Evolutionary conservation across 1,140 invertebrate genomes (phyloP).

Genomic region (Achroia grisella): DNA sequence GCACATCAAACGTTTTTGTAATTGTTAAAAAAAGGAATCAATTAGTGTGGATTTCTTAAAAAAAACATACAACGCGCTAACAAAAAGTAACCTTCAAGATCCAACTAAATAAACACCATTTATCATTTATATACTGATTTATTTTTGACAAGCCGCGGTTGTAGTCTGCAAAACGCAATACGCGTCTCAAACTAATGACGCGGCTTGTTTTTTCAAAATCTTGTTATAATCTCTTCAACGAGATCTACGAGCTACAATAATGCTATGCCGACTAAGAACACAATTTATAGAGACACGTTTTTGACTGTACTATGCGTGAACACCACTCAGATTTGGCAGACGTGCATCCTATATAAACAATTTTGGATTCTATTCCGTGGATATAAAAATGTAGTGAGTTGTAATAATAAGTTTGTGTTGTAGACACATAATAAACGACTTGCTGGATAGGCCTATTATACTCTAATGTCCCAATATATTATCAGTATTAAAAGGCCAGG

Average conservation of each 20-base stretch:
- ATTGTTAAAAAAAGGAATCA: no score
- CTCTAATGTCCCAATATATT: constrained; percentile 63
- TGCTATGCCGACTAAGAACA: background rate
- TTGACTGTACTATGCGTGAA: constrained; percentile 1
- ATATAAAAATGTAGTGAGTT: background rate
- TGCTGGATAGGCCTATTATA: constrained; percentile 19
- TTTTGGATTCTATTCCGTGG: background rate
- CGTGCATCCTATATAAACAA: background rate
- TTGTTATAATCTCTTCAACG: background rate
- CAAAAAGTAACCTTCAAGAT: no score
- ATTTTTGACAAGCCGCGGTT: background rate
- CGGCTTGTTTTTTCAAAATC: background rate
- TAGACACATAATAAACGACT: constrained; percentile 20
- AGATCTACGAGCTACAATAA: background rate
- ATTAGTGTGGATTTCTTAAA: no score
- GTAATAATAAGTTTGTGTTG: background rate
- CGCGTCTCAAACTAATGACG: background rate
- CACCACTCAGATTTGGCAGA: background rate
- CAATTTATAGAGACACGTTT: constrained; percentile 2
- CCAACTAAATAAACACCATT: background rate
- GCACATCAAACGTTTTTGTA: no score
- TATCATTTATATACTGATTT: background rate
- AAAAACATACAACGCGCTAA: no score
- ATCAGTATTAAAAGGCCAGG: constrained; percentile 54
- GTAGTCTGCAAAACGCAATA: no score